Base-by-base conservation (phyloP, 2,113 vertebrate genomes). In the Entelurus aequoreus region DNA sequence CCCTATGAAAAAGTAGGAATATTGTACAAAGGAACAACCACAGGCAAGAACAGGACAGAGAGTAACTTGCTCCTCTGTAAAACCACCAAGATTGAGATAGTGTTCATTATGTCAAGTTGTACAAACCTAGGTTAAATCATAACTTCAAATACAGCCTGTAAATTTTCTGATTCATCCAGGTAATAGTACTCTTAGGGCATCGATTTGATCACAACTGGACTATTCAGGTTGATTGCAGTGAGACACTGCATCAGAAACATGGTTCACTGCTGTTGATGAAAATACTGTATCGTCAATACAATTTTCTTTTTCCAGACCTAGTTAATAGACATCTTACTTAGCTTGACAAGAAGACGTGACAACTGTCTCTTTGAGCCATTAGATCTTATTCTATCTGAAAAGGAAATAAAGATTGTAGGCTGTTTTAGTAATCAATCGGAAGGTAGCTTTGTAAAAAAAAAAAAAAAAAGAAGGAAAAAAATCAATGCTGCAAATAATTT, bases 361-460 rank as follows among this genome's bases (percentile, higher is more conserved):
- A 36, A 59, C 59, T 62, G 36, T 28, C 46, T 62, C 51, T 50
- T 6, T 10, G 8, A 5, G 6, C 4, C 28, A 14, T 21, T 4
- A 1, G n/a, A 59, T 19, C 16, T 19, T 47, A 8, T 60, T 65
- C 15, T 47, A 48, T 37, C 49, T 56, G 59, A 64, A 36, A 57
- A 54, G 21, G 44, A 62, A 60, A 42, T 40, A 46, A 62, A 46
- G 49, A 16, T 57, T 47, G 42, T 48, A 57, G 51, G 47, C 7
- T 48, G 48, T 38, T 16, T 15, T 37, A 59, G 37, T 62, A 38
- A n/a, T 62, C 54, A 50, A 42, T 50, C 49, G 47, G 1, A 44
- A 28, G 28, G 28, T 28, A 28, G 28, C 28, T 54, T 46, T 38
- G 16, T 46, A 12, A 66, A 55, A 52, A 42, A 40, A 40, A 40